These are phyloP conservation scores for Scartelaos histophorus DNA, from an alignment of 2,113 vertebrate genomes.

Conservation along the genomic window DNA sequence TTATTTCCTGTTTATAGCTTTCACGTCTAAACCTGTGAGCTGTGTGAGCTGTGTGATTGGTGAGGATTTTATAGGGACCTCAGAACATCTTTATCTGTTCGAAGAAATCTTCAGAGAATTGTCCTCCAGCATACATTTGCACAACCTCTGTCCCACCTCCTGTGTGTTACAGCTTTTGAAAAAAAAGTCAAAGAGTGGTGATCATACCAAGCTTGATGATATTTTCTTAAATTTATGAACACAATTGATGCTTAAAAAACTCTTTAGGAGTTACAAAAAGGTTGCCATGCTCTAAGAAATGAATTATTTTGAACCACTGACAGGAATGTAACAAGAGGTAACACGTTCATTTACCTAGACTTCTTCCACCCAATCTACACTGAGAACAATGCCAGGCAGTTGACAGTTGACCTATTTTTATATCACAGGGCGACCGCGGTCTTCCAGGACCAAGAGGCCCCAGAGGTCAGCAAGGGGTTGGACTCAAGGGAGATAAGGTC, in stretches of 20 bases:
- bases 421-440: constrained; percentile 82
- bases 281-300: constrained; percentile 27
- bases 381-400: constrained; percentile 53
- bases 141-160: constrained; percentile 22
- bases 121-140: constrained; percentile 54
- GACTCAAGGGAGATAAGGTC: constrained; percentile 90
- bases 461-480: constrained; percentile 81
- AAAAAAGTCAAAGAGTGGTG: background rate
- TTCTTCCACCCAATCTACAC: background rate
- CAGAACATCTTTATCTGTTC: constrained; percentile 32
- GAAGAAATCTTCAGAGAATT: constrained; percentile 22
- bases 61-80: constrained; percentile 12
- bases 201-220: background rate
- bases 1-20: constrained; percentile 2
- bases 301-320: constrained; percentile 33
- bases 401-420: constrained; percentile 51
- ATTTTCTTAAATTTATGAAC: background rate
- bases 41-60: constrained; percentile 21
- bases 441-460: constrained; percentile 83
- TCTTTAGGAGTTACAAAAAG: constrained; percentile 9
- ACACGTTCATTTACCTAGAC: constrained; percentile 33
- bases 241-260: background rate
- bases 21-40: constrained; percentile 26
- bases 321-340: constrained; percentile 40
- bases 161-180: constrained; percentile 9